Evolutionary conservation across 2,888 invertebrate genomes (phyloP).

Genomic region (Hedya salicella): DNA sequence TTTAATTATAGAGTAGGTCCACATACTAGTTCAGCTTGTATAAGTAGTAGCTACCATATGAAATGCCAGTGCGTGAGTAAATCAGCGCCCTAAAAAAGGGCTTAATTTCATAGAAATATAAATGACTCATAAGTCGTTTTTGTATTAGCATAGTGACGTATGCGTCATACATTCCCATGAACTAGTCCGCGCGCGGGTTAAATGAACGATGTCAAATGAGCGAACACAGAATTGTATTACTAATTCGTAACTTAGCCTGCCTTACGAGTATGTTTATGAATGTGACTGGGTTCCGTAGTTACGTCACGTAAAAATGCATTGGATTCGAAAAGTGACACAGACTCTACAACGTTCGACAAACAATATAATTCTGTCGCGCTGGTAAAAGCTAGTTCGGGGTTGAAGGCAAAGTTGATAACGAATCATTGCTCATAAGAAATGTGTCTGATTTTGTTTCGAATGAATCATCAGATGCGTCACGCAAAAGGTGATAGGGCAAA

Average conservation of each 20-base stretch:
- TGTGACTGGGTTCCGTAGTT: too few relatives aligned
- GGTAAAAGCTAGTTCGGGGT: too few relatives aligned
- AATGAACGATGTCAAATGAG: slow-evolving; percentile 44
- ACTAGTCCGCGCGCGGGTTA: slow-evolving; percentile 45
- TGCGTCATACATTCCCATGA: slow-evolving; percentile 57
- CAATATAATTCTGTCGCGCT: too few relatives aligned
- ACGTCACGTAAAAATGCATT: too few relatives aligned
- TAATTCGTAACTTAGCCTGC: slow-evolving; percentile 8
- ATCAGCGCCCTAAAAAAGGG: not conserved
- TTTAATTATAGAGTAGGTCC: slow-evolving; percentile 7
- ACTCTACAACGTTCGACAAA: too few relatives aligned
- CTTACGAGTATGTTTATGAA: too few relatives aligned
- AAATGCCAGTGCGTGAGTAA: slow-evolving; percentile 52
- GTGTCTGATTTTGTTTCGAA: slow-evolving; percentile 8
- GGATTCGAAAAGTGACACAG: too few relatives aligned
- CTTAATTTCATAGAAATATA: not conserved
- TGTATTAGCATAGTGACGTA: slow-evolving; percentile 18
- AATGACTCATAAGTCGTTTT: not conserved
- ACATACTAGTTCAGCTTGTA: slow-evolving; percentile 11
- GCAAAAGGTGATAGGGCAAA: slow-evolving; percentile 17
- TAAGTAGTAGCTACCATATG: slow-evolving; percentile 40
- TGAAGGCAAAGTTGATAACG: not conserved
- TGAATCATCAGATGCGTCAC: slow-evolving; percentile 33
- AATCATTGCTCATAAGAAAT: not conserved
- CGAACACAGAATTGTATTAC: not conserved